A percentile compares a stretch with the other conserved stretches of the same genome.
phyloP scores from a whole-genome alignment of 2,113 vertebrate genomes.

The Siniperca knerii region DNA sequence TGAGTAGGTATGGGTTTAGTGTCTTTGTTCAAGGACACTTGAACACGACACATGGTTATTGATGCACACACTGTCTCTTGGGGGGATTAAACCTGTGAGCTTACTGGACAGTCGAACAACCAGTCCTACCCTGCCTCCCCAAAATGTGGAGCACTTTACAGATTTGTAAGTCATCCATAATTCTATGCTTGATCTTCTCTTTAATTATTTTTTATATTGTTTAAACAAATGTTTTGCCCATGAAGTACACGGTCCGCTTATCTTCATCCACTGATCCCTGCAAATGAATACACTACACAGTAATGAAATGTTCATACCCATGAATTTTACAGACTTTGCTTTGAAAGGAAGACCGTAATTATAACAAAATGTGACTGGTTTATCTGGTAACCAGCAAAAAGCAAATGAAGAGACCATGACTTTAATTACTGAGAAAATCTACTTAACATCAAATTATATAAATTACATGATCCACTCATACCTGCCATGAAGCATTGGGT shows the following conservation, averaged over 20 bases:
- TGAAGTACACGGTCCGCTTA: neutral
- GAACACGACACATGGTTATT: conserved; percentile 22
- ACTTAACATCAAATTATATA: neutral
- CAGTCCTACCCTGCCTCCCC: neutral
- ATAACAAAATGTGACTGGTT: neutral
- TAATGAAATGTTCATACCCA: neutral
- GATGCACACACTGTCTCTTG: conserved; percentile 8
- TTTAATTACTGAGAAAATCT: conserved; percentile 5
- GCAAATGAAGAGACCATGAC: neutral
- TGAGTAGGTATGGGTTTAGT: neutral
- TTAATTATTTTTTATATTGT: neutral
- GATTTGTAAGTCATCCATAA: neutral
- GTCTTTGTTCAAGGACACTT: conserved; percentile 60
- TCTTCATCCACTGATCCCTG: neutral
- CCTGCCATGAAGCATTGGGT: neutral
- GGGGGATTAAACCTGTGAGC: conserved; percentile 27
- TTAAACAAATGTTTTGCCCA: neutral
- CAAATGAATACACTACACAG: neutral
- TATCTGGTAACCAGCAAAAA: neutral
- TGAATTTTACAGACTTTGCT: neutral
- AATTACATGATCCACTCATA: neutral
- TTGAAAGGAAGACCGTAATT: neutral
- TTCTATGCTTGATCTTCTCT: neutral
- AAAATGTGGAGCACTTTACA: neutral
- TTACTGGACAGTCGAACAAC: neutral